These are phyloP conservation scores for Ditula angustiorana DNA, from an alignment of 2,888 invertebrate species.

Conservation along the genomic window DNA sequence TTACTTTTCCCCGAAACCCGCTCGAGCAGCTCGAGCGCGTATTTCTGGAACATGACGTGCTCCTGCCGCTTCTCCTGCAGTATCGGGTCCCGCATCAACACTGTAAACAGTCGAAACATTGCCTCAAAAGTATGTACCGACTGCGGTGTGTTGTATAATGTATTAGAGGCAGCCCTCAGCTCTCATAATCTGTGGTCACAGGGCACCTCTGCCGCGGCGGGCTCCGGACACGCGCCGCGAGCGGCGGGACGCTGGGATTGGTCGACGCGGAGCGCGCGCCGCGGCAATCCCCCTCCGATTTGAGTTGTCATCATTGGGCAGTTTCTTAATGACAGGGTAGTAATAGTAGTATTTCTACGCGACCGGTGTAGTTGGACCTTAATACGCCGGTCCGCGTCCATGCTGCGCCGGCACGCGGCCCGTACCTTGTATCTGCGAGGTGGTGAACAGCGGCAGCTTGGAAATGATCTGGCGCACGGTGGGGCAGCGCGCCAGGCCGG, in stretches of 20 bases:
- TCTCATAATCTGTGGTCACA: conserved; percentile 13
- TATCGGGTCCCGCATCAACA: conserved; percentile 97
- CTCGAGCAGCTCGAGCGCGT: conserved; percentile 95
- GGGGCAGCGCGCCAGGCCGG: conserved; percentile 97
- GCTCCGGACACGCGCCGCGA: neutral
- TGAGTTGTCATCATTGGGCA: conserved; percentile 10
- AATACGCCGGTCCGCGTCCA: too few species aligned
- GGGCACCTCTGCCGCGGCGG: conserved; percentile 4
- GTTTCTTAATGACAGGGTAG: too few species aligned
- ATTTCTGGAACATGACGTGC: conserved; percentile 97
- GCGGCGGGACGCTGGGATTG: neutral
- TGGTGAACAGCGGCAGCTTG: conserved; percentile 97
- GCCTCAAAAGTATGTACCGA: neutral
- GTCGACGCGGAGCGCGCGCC: neutral
- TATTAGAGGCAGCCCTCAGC: neutral
- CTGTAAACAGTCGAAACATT: conserved; percentile 70
- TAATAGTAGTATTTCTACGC: too few species aligned
- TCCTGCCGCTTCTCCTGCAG: conserved; percentile 98
- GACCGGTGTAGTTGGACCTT: too few species aligned
- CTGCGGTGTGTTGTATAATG: neutral
- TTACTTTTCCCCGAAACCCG: conserved; percentile 96
- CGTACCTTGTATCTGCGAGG: conserved; percentile 94
- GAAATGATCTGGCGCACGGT: conserved; percentile 97
- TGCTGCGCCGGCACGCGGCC: too few species aligned
- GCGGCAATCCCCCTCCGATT: conserved; percentile 4